phyloP scores from a whole-genome alignment of 2,797 vertebrate genomes.

The Danio jaintianensis region DNA sequence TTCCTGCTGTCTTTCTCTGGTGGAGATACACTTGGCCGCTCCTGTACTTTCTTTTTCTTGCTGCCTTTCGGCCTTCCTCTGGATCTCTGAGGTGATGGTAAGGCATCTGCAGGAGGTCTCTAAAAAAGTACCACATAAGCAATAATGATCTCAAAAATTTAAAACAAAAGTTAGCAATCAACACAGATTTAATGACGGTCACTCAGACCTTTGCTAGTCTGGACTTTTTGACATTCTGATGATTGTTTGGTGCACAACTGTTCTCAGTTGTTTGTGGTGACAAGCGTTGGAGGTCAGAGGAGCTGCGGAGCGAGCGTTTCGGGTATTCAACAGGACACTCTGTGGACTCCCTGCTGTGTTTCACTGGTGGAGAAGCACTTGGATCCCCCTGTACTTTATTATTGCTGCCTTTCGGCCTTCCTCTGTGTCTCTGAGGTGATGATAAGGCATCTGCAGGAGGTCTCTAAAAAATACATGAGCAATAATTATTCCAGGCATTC shows the following conservation, averaged over 20 bases:
- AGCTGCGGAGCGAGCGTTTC: neutral
- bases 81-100: neutral
- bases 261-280: neutral
- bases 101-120: too few species aligned
- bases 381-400: neutral
- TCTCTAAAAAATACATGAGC: constrained; percentile 25
- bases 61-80: neutral
- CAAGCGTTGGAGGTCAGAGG: neutral
- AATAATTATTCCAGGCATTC: neutral
- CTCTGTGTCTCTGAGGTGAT: neutral
- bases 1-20: constrained; percentile 49
- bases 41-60: constrained; percentile 8
- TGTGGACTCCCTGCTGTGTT: constrained; percentile 50
- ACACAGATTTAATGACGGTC: neutral
- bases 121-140: neutral
- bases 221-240: neutral
- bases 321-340: neutral
- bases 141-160: too few species aligned
- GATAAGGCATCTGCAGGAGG: neutral
- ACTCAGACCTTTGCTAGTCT: constrained; percentile 23
- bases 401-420: neutral
- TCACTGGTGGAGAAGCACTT: neutral
- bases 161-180: neutral
- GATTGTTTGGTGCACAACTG: neutral
- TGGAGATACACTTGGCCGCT: neutral